Conservation (phyloP, 2,888 invertebrate species). For the Drymonia ruficornis region DNA sequence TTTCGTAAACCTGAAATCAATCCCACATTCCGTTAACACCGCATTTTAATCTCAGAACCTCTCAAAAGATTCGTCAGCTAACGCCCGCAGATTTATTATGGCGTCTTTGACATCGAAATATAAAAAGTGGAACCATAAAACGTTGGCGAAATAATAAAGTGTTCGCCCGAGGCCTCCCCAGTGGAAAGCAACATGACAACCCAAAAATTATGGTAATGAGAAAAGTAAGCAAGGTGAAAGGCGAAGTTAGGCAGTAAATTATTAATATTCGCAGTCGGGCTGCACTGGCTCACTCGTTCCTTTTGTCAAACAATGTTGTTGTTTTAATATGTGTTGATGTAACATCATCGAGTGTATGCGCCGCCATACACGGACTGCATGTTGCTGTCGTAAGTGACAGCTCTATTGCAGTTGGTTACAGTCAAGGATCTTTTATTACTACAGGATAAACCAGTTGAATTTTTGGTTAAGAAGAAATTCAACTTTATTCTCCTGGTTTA, state of each 20-base stretch:
- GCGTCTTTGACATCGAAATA: slow-evolving; percentile 40
- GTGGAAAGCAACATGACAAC: slow-evolving; percentile 50
- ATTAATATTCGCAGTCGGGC: slow-evolving; percentile 48
- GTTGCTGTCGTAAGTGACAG: too few relatives aligned
- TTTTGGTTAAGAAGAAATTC: too few relatives aligned
- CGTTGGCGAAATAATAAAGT: slow-evolving; percentile 56
- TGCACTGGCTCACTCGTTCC: slow-evolving; percentile 26
- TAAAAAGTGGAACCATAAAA: slow-evolving; percentile 40
- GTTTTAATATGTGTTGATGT: slow-evolving; percentile 5
- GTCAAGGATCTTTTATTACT: too few relatives aligned
- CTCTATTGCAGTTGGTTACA: too few relatives aligned
- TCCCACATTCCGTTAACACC: slow-evolving; percentile 7
- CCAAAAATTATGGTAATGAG: slow-evolving; percentile 67
- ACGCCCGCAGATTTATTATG: slow-evolving; percentile 42
- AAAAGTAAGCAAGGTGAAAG: slow-evolving; percentile 60
- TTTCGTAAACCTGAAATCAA: too few relatives aligned
- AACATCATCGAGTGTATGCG: too few relatives aligned
- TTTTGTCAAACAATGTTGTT: slow-evolving; percentile 23
- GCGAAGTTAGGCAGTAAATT: slow-evolving; percentile 62
- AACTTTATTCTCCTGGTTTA: too few relatives aligned
- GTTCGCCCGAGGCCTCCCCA: slow-evolving; percentile 35
- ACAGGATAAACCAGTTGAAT: too few relatives aligned
- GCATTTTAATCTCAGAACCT: slow-evolving; percentile 31
- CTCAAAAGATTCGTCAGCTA: slow-evolving; percentile 22
- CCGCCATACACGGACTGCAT: too few relatives aligned